phyloP scores from a whole-genome alignment of 92 coral and sea anemone species.

The Bergia puertoricense region DNA sequence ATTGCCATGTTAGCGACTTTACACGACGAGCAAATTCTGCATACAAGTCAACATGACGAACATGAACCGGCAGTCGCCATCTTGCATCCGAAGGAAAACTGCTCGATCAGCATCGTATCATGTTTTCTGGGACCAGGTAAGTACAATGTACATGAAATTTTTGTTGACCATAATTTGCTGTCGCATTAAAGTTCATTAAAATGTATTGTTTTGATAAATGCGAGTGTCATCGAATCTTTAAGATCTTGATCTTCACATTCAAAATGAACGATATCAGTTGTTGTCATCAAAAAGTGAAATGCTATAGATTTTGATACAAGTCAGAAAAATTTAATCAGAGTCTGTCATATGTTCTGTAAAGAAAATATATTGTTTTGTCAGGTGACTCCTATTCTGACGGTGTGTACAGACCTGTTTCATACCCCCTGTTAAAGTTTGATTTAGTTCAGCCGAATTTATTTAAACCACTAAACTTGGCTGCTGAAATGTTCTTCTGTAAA shows the following conservation, averaged over 20 bases:
- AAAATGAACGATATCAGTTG: not conserved
- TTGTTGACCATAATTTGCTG: not conserved
- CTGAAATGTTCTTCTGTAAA: too few species aligned
- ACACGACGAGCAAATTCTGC: conserved; percentile 28
- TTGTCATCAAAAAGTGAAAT: not conserved
- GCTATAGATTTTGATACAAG: too few species aligned
- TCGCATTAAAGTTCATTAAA: not conserved
- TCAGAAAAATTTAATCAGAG: too few species aligned
- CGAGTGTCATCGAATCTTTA: not conserved
- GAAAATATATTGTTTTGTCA: too few species aligned
- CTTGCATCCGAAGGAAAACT: conserved; percentile 25
- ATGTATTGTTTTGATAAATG: not conserved
- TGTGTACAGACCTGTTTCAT: too few species aligned
- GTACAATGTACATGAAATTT: not conserved
- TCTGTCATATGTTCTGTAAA: too few species aligned
- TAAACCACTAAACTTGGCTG: too few species aligned
- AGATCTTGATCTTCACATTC: not conserved
- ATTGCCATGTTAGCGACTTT: not conserved
- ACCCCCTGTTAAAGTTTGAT: too few species aligned
- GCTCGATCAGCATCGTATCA: conserved; percentile 26
- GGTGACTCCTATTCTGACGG: too few species aligned
- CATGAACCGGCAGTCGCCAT: conserved; percentile 21
- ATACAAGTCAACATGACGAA: conserved; percentile 25
- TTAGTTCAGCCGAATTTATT: too few species aligned
- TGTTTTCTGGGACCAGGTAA: conserved; percentile 41